These are phyloP conservation scores for human (Homo sapiens) DNA, from an alignment of 2,113 vertebrate genomes.

Conservation along the genomic window GRCh38 chr6:64631001-64631500, in stretches of 20 bases:
- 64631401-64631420: constrained; percentile 91
- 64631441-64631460: constrained; percentile 86
- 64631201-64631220: constrained; percentile 76
- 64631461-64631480: constrained; percentile 90
- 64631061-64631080: constrained; percentile 80
- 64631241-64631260: constrained; percentile 82
- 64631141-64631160: constrained; percentile 81
- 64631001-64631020: constrained; percentile 84
- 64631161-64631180: constrained; percentile 78
- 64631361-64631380: constrained; percentile 94
- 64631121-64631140: constrained; percentile 78
- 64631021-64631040: constrained; percentile 90
- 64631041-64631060: constrained; percentile 89
- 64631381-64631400: constrained; percentile 92
- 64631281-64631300: constrained; percentile 80
- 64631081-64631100: constrained; percentile 80
- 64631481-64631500: constrained; percentile 92
- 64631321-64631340: constrained; percentile 84
- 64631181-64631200: constrained; percentile 77
- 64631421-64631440: constrained; percentile 89
- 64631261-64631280: constrained; percentile 78
- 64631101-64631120: constrained; percentile 74
- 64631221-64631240: constrained; percentile 78
- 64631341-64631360: constrained; percentile 82
- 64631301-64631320: constrained; percentile 84